phyloP scores from a whole-genome alignment of 2,797 vertebrate genomes.

The Sciaenops ocellatus region DNA sequence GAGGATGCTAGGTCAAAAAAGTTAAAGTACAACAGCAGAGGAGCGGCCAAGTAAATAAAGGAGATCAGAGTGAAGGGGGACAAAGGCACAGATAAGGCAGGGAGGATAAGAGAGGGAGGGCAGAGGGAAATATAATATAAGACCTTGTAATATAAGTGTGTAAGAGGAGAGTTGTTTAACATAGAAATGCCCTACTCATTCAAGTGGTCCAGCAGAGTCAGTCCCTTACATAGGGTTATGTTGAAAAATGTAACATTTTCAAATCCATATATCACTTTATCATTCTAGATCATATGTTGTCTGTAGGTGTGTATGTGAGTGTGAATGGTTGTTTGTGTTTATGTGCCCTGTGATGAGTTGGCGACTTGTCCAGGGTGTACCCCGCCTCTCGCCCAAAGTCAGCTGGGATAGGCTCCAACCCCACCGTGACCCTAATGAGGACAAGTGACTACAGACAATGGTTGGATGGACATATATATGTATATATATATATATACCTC shows the following conservation, averaged over 20 bases:
- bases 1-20: slow-evolving; percentile 39
- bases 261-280: slow-evolving; percentile 13
- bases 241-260: slow-evolving; percentile 6
- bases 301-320: too few species aligned
- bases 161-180: slow-evolving; percentile 42
- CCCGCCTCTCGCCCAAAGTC: too few species aligned
- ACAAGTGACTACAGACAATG: too few species aligned
- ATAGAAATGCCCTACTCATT: slow-evolving; percentile 21
- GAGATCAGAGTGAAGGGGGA: slow-evolving; percentile 14
- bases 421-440: too few species aligned
- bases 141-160: slow-evolving; percentile 32
- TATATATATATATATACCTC: neutral
- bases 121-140: slow-evolving; percentile 32
- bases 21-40: slow-evolving; percentile 39
- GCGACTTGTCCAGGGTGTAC: too few species aligned
- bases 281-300: neutral
- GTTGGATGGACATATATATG: too few species aligned
- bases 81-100: slow-evolving; percentile 38
- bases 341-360: too few species aligned
- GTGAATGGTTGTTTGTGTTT: too few species aligned
- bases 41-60: slow-evolving; percentile 34
- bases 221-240: neutral
- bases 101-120: neutral
- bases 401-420: too few species aligned
- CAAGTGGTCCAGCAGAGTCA: slow-evolving; percentile 1